Percentiles rank a stretch among this genome's conserved stretches.
These are phyloP conservation scores for Sphaeramia orbicularis DNA, from an alignment of 2,797 vertebrate species.

Conservation along the genomic window DNA sequence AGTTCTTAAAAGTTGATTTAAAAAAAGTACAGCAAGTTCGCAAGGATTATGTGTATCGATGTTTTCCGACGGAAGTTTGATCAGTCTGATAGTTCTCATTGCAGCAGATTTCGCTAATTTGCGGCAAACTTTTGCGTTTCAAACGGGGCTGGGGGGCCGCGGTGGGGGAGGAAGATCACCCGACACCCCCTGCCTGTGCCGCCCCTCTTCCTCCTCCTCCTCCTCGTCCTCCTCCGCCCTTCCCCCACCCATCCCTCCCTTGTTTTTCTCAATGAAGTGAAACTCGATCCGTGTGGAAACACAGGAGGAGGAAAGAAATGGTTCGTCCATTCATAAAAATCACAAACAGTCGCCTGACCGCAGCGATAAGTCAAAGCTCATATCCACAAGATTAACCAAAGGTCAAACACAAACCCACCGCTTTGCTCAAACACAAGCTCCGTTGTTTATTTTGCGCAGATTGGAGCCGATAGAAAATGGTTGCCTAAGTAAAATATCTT, in stretches of 20 bases:
- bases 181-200: conserved; percentile 19
- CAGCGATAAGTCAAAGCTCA: conserved; percentile 41
- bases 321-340: conserved; percentile 83
- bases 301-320: conserved; percentile 34
- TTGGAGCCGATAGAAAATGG: conserved; percentile 66
- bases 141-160: background rate
- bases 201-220: conserved; percentile 23
- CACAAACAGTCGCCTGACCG: conserved; percentile 56
- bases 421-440: background rate
- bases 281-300: conserved; percentile 83
- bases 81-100: too few relatives aligned
- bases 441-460: background rate
- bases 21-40: too few relatives aligned
- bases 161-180: conserved; percentile 28
- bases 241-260: conserved; percentile 63
- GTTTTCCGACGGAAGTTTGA: too few relatives aligned
- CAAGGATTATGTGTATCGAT: too few relatives aligned
- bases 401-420: background rate
- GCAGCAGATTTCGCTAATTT: background rate
- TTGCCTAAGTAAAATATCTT: conserved; percentile 76
- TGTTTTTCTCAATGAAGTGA: conserved; percentile 90
- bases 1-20: too few relatives aligned
- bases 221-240: conserved; percentile 53
- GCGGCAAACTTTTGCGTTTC: background rate
- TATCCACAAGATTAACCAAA: conserved; percentile 10